phyloP scores from a whole-genome alignment of 2,113 vertebrate species.

The Bolborhynchus lineola region DNA sequence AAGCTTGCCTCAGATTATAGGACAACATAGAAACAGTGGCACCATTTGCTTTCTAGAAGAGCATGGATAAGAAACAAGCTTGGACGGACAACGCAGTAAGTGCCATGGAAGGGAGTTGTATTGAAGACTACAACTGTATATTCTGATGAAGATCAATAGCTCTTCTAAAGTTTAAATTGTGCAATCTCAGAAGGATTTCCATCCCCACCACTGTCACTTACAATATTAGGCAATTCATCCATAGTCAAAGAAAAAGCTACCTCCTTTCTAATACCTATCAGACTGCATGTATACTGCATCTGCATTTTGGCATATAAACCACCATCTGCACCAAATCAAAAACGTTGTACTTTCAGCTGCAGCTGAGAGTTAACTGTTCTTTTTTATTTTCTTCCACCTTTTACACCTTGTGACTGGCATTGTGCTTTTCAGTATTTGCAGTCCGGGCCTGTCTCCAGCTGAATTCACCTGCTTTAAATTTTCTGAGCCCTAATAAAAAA shows the following conservation, averaged over 20 bases:
- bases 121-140: neutral
- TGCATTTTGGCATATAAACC: constrained; percentile 2
- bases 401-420: constrained; percentile 49
- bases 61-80: neutral
- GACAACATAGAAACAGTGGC: neutral
- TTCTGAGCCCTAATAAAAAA: constrained; percentile 57
- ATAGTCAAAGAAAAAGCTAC: neutral
- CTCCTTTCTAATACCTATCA: constrained; percentile 4
- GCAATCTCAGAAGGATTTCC: neutral
- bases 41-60: neutral
- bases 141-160: neutral
- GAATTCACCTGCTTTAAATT: constrained; percentile 60
- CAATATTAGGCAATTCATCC: neutral
- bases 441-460: constrained; percentile 21
- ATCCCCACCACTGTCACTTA: neutral
- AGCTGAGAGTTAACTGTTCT: constrained; percentile 54
- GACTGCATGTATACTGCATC: neutral
- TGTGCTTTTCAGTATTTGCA: neutral
- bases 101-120: neutral
- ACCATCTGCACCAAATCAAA: constrained; percentile 48
- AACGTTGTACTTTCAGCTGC: constrained; percentile 13
- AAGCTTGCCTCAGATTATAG: neutral
- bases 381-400: constrained; percentile 59
- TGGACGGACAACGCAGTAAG: neutral
- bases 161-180: neutral